Percentiles rank a stretch among this genome's conserved stretches.
Evolutionary conservation across 37 sponge, comb jelly and placozoan species (phyloP).

Genomic region (Geodia barretti): DNA sequence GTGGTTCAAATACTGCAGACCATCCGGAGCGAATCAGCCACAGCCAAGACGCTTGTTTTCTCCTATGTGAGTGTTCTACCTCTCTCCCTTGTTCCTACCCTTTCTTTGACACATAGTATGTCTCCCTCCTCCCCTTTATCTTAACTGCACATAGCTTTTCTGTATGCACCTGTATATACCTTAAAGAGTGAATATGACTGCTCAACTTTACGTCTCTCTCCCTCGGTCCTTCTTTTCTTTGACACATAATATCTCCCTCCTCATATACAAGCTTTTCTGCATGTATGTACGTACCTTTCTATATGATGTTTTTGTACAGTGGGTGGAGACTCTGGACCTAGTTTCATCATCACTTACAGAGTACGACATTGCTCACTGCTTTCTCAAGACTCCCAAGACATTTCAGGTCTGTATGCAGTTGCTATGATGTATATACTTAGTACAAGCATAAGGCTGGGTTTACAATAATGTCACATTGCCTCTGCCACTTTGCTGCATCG

Average conservation of each 20-base stretch:
- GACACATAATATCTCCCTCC: background rate
- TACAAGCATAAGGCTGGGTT: too few relatives aligned
- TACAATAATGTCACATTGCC: too few relatives aligned
- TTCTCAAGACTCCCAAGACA: background rate
- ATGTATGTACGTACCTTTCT: too few relatives aligned
- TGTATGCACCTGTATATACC: background rate
- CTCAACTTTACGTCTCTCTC: too few relatives aligned
- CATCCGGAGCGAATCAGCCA: constrained; percentile 39
- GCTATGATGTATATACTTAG: too few relatives aligned
- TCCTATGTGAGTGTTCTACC: constrained; percentile 76
- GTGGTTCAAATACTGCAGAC: constrained; percentile 28
- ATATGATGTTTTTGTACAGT: too few relatives aligned
- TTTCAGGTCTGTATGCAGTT: constrained; percentile 37
- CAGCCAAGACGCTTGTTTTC: constrained; percentile 78
- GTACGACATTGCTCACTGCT: constrained; percentile 24
- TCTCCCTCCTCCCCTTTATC: background rate
- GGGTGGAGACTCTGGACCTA: constrained; percentile 48
- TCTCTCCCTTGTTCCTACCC: too few relatives aligned
- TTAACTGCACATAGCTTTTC: background rate
- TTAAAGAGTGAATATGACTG: too few relatives aligned
- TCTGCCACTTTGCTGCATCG: too few relatives aligned
- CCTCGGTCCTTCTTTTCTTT: too few relatives aligned
- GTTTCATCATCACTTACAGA: constrained; percentile 36
- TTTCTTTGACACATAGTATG: background rate
- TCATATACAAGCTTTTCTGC: too few relatives aligned